Base-by-base conservation (phyloP, 2,113 vertebrate genomes). In the Chauna torquata region DNA sequence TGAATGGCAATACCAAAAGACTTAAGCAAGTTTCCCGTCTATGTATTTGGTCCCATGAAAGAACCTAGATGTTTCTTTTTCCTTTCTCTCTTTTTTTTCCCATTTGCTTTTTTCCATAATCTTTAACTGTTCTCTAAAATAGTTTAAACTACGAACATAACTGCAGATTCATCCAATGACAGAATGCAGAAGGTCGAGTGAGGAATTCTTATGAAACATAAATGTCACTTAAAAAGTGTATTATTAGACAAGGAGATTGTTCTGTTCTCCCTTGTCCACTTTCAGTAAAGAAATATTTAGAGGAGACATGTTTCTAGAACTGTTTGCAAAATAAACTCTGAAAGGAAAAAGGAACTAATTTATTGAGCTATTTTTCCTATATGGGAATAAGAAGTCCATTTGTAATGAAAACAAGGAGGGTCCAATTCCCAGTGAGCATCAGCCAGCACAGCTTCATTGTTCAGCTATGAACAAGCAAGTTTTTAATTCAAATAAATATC, bases 1-100 rank as follows among this genome's bases (percentile, higher is more conserved):
- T 98, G 98, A 98, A 98, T 98, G 98, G 97, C 96, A 96, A 95
- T 58, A 96, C 95, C 95, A 93, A 98, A 98, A 98, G 98, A 98
- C 97, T 98, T 98, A 98, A 95, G 96, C 96, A 98, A 98, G 98
- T 97, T 97, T 96, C 92, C 68, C 97, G 93, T 95, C 97, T 92
- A 88, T 82, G 96, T 98, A 96, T 97, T 98, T 97, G 97, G 97
- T 95, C 86, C 92, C 95, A 91, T 97, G 96, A 98, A 98, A 98
- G 97, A 96, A 90, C 87, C 82, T 96, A 83, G 68, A 98, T 97
- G 96, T 96, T 97, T 97, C 97, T 98, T 98, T 97, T 98, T 96
- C 96, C 97, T 96, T 88, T 96, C 82, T 86, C 96, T 68, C 77
- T 92, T 96, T 92, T 86, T 69, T 97, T 90, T 92, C 91, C 91